phyloP scores from a whole-genome alignment of 2,113 vertebrate genomes.

The Speoplatyrhinus poulsoni region DNA sequence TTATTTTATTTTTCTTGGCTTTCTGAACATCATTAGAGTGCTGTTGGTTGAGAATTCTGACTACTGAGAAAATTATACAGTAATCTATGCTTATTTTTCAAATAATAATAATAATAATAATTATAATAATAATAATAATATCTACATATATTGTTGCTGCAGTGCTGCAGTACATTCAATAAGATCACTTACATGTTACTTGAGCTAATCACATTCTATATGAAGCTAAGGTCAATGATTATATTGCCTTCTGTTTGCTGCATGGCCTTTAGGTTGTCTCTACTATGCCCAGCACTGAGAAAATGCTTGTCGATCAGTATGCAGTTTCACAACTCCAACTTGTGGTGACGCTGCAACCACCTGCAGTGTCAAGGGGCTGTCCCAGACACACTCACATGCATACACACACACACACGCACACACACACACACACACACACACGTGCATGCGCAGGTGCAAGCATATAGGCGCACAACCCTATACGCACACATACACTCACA shows the following conservation, averaged over 20 bases:
- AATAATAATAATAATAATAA: too few relatives aligned
- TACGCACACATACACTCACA: not conserved
- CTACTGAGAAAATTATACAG: too few relatives aligned
- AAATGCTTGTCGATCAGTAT: constrained; percentile 8
- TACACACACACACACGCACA: not conserved
- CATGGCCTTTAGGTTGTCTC: not conserved
- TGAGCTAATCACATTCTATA: too few relatives aligned
- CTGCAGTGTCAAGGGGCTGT: constrained; percentile 38
- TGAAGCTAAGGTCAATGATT: too few relatives aligned
- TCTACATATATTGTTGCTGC: too few relatives aligned
- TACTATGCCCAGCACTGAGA: constrained; percentile 1
- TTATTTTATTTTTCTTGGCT: too few relatives aligned
- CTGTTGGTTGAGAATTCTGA: too few relatives aligned
- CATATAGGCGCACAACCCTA: not conserved
- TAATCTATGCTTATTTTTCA: too few relatives aligned
- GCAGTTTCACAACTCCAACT: constrained; percentile 60
- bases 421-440: constrained; percentile 1
- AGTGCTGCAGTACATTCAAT: too few relatives aligned
- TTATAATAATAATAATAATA: too few relatives aligned
- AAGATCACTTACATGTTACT: too few relatives aligned
- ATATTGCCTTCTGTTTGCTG: not conserved
- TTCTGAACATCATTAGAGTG: too few relatives aligned
- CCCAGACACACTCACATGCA: constrained; percentile 25
- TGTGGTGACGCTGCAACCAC: constrained; percentile 30
- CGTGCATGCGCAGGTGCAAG: not conserved